These are phyloP conservation scores for Peromyscus aztecus DNA, from an alignment of 2,797 vertebrate genomes.

Conservation along the genomic window DNA sequence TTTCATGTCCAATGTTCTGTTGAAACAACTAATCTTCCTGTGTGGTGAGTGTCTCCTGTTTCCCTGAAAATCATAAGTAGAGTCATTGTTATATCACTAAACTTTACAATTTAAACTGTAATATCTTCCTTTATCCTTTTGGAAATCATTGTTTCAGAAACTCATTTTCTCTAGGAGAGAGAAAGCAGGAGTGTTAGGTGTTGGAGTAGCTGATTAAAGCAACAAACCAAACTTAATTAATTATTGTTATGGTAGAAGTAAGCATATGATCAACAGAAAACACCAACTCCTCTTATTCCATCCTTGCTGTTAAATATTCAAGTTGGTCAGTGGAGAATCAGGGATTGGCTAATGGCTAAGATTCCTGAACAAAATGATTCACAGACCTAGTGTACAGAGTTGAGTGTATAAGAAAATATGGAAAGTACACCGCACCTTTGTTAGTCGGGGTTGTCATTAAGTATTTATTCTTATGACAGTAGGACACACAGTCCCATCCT, in stretches of 20 bases:
- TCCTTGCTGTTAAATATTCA: not conserved
- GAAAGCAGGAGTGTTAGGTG: not conserved
- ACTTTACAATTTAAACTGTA: not conserved
- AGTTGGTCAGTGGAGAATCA: not conserved
- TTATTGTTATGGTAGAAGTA: not conserved
- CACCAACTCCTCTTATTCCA: not conserved
- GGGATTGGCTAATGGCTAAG: not conserved
- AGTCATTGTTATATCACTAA: not conserved
- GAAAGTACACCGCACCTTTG: not conserved
- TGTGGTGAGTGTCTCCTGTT: not conserved
- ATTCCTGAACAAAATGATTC: not conserved
- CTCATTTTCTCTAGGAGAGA: not conserved
- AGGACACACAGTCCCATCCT: not conserved
- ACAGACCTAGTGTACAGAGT: accelerated
- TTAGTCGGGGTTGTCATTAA: no score
- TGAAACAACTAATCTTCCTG: not conserved
- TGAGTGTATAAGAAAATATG: not conserved
- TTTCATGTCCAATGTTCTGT: not conserved
- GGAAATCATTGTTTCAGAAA: not conserved
- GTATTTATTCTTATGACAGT: not conserved
- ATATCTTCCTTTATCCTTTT: not conserved
- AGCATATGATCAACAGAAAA: not conserved
- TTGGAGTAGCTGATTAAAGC: not conserved
- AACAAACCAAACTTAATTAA: not conserved
- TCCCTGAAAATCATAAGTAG: not conserved